Conservation (phyloP, 2,797 vertebrate genomes). For the Xiphophorus birchmanni region DNA sequence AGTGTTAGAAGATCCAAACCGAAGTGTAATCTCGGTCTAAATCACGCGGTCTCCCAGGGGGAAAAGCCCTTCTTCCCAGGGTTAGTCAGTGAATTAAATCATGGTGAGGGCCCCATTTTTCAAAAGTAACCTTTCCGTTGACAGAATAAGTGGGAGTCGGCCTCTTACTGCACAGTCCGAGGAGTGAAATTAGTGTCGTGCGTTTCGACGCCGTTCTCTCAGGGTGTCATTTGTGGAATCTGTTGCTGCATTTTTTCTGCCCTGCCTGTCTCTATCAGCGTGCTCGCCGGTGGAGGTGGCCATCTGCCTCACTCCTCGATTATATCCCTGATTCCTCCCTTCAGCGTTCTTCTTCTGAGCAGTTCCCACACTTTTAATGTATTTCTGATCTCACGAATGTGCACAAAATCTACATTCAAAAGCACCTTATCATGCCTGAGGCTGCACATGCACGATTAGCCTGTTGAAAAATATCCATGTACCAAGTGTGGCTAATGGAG, state of each 20-base stretch:
- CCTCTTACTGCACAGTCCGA: conserved; percentile 58
- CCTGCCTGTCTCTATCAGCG: conserved; percentile 63
- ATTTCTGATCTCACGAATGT: conserved; percentile 66
- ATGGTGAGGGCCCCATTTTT: conserved; percentile 73
- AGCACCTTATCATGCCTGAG: conserved; percentile 27
- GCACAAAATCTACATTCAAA: conserved; percentile 36
- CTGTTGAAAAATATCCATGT: conserved; percentile 49
- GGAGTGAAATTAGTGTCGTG: conserved; percentile 68
- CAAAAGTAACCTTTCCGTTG: conserved; percentile 81
- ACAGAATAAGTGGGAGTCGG: conserved; percentile 78
- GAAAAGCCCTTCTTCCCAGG: conserved; percentile 63
- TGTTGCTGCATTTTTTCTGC: conserved; percentile 59
- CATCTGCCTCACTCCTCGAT: conserved; percentile 71
- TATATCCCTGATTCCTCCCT: conserved; percentile 60
- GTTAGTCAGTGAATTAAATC: conserved; percentile 81
- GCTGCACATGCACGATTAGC: conserved; percentile 37
- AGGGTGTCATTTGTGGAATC: conserved; percentile 73
- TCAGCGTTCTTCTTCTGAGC: conserved; percentile 60
- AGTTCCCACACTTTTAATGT: conserved; percentile 69
- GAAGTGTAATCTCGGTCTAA: conserved; percentile 77
- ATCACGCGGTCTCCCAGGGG: conserved; percentile 59
- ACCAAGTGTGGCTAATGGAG: conserved; percentile 56
- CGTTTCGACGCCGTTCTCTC: conserved; percentile 67
- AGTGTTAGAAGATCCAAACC: conserved; percentile 65
- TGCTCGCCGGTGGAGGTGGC: conserved; percentile 63